Conservation (phyloP, 2,797 vertebrate genomes). For the Sparidentex hasta region DNA sequence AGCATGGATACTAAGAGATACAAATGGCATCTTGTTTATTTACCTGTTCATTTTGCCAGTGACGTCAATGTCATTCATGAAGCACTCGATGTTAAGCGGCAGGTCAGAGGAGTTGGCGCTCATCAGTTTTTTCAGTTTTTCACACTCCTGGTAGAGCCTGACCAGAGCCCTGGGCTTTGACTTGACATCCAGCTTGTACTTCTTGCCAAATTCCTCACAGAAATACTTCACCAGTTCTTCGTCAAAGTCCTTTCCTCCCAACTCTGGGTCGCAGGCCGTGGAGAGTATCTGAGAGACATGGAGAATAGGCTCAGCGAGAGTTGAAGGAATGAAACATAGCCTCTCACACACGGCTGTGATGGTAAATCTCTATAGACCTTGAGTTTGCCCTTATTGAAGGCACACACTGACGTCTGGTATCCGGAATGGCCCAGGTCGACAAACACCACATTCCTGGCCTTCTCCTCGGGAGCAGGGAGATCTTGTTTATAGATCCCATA, state of each 20-base stretch:
- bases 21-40: neutral
- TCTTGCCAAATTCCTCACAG: slow-evolving; percentile 95
- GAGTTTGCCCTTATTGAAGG: slow-evolving; percentile 98
- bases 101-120: slow-evolving; percentile 97
- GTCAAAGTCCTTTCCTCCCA: slow-evolving; percentile 97
- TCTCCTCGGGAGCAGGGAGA: slow-evolving; percentile 95
- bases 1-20: neutral
- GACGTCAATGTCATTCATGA: slow-evolving; percentile 99
- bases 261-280: slow-evolving; percentile 91
- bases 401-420: slow-evolving; percentile 96
- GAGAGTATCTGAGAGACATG: slow-evolving; percentile 89
- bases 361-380: slow-evolving; percentile 86
- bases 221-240: slow-evolving; percentile 93
- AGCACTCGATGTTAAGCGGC: slow-evolving; percentile 97
- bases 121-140: slow-evolving; percentile 98
- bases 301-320: neutral
- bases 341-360: fast-evolving
- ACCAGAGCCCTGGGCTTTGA: slow-evolving; percentile 94
- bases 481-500: slow-evolving; percentile 99
- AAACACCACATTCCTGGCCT: slow-evolving; percentile 98
- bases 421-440: slow-evolving; percentile 97
- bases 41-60: slow-evolving; percentile 95
- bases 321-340: slow-evolving; percentile 3
- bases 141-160: slow-evolving; percentile 96
- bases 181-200: slow-evolving; percentile 96